phyloP scores from a whole-genome alignment of 2,797 vertebrate species.

The Takifugu rubripes region DNA sequence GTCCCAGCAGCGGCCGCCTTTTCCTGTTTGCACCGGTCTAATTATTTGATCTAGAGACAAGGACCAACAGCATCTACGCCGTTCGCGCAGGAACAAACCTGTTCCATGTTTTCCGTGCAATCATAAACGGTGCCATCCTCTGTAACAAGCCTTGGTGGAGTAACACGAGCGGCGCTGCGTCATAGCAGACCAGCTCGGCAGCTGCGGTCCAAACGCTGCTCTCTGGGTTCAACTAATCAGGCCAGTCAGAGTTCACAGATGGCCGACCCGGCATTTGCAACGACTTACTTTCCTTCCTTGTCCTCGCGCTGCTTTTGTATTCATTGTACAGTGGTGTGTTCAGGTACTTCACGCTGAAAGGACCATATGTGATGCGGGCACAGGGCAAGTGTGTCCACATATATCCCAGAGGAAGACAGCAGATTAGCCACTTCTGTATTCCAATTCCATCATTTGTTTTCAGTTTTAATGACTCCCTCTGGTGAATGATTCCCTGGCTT shows the following conservation, averaged over 20 bases:
- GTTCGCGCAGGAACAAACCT: no score
- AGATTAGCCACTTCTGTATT: slow-evolving; percentile 47
- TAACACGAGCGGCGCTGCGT: background rate
- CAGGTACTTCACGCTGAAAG: no score
- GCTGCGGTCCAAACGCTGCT: slow-evolving; percentile 26
- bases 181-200: slow-evolving; percentile 20
- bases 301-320: background rate
- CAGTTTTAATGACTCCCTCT: slow-evolving; percentile 73
- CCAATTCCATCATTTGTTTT: slow-evolving; percentile 71
- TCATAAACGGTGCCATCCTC: background rate
- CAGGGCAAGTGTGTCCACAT: slow-evolving; percentile 1
- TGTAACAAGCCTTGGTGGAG: background rate
- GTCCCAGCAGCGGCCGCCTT: slow-evolving; percentile 46
- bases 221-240: background rate
- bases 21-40: slow-evolving; percentile 40
- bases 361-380: background rate
- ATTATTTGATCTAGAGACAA: slow-evolving; percentile 15
- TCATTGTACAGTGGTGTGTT: background rate
- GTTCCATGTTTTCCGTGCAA: background rate
- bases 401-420: slow-evolving; percentile 17
- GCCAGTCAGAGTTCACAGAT: slow-evolving; percentile 22
- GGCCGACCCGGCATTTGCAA: slow-evolving; percentile 20
- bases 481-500: slow-evolving; percentile 57
- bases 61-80: no score
- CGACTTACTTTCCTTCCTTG: background rate